Base-by-base conservation (phyloP, 2,797 vertebrate species). In the Chaenodraco wilsoni region DNA sequence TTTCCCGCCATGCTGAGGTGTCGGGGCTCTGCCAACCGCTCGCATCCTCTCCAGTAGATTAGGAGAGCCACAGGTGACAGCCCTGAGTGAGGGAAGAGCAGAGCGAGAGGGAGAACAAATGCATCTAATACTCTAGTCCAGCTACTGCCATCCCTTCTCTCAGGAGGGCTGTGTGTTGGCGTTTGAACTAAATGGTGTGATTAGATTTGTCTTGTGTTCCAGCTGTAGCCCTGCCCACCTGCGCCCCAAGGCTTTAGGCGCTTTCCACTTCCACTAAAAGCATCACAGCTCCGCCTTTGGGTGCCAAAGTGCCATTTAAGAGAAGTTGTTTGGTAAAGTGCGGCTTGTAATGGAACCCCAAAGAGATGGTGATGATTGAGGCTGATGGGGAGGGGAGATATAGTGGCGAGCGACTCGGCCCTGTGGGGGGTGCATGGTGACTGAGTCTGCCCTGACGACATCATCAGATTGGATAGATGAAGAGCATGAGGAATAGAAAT, bases 121-220 rank as follows among this genome's bases (percentile, higher is more conserved):
- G 65, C 77, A 66, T 81, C 80, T 70, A 70, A 73, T 80, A 72
- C 78, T 73, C 50, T 0, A 67, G 65, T 73, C 50, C 0, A 67
- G 65, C 72, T 66, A 33, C 54, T 54, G 46, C 62, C 9, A 13
- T 76, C 64, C 56, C 70, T 56, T 78, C 81, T 84, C 80, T 74
- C 69, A 19, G 48, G 83, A 79, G 82, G 48, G 50, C 69, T 62
- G 54, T 19, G 74, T 79, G 80, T 81, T 72, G 77, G 65, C 43
- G 63, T 86, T 79, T 75, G 63, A 85, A 79, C 73, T 87, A 80
- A 91, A 90, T 72, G 50, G 52, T 72, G 44, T 79, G 74, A 91
- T 90, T 83, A 88, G 81, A 88, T 85, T 87, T 79, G 76, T 68
- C 65, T 73, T 81, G 76, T 83, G 65, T 77, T 86, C 77, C 61